These are phyloP conservation scores for Pseudomugil tenellus DNA, from an alignment of 2,797 vertebrate species.

Conservation along the genomic window DNA sequence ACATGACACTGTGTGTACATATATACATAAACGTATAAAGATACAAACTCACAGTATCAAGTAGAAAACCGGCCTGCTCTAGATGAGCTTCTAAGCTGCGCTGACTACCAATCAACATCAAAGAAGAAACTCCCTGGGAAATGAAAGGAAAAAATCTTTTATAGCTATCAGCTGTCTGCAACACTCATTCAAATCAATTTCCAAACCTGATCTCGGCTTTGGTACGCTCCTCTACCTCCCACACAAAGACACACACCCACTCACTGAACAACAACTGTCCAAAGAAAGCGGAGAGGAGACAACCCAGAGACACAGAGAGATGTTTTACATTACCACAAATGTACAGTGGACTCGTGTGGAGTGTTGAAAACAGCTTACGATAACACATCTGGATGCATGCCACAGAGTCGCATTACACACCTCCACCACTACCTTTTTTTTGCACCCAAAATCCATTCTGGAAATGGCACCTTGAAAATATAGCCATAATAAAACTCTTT, in stretches of 20 bases:
- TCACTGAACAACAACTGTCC: conserved; percentile 55
- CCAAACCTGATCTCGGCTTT: conserved; percentile 82
- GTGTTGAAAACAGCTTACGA: conserved; percentile 74
- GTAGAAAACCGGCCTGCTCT: conserved; percentile 43
- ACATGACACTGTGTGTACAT: conserved; percentile 24
- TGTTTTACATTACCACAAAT: conserved; percentile 85
- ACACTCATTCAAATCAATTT: conserved; percentile 84
- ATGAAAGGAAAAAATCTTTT: conserved; percentile 78
- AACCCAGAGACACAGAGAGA: conserved; percentile 37
- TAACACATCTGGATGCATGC: conserved; percentile 76
- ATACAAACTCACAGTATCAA: conserved; percentile 57
- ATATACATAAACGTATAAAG: conserved; percentile 28
- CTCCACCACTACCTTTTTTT: conserved; percentile 30
- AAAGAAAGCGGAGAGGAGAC: conserved; percentile 55
- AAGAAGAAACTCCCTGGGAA: conserved; percentile 79
- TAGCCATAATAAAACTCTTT: conserved; percentile 51
- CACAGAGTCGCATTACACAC: conserved; percentile 76
- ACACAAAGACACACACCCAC: conserved; percentile 42
- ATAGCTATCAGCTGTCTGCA: conserved; percentile 82
- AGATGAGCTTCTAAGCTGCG: conserved; percentile 71
- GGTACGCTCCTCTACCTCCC: conserved; percentile 63
- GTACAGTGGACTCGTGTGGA: conserved; percentile 70
- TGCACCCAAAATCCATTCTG: conserved; percentile 34
- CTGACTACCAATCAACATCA: conserved; percentile 74
- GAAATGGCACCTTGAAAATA: conserved; percentile 73